phyloP scores from a whole-genome alignment of 1,140 invertebrate species.

The Solenopsis fugax region DNA sequence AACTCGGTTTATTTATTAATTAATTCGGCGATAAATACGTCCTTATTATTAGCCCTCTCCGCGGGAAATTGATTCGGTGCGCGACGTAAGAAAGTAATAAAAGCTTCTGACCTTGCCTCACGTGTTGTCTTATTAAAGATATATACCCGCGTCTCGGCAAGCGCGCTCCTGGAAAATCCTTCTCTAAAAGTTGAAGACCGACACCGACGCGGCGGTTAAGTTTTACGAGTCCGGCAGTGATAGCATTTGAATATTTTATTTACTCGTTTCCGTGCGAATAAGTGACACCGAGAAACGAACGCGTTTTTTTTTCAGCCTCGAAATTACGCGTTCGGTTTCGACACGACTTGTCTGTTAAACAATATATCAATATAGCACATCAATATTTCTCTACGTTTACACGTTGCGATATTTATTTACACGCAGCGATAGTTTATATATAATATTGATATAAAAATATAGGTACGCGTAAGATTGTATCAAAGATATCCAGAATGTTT shows the following conservation, averaged over 20 bases:
- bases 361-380: not conserved
- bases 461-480: not conserved
- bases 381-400: not conserved
- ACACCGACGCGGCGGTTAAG: not conserved
- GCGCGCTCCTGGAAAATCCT: not conserved
- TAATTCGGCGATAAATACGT: not conserved
- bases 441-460: not conserved
- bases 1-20: constrained; percentile 5
- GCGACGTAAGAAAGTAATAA: constrained; percentile 32
- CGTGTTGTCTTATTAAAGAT: constrained; percentile 12
- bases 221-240: not conserved
- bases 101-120: constrained; percentile 11
- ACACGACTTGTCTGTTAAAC: not conserved
- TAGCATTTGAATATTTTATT: constrained; percentile 21
- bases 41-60: constrained; percentile 12
- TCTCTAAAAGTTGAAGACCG: not conserved
- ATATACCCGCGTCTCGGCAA: not conserved
- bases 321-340: not conserved
- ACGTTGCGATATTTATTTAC: not conserved
- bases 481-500: not conserved
- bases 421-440: not conserved
- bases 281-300: not conserved
- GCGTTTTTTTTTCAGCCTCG: not conserved
- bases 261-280: not conserved
- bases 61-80: constrained; percentile 1